Evolutionary conservation across 2,888 invertebrate species (phyloP).

Genomic region (Calliphora vomitoria): DNA sequence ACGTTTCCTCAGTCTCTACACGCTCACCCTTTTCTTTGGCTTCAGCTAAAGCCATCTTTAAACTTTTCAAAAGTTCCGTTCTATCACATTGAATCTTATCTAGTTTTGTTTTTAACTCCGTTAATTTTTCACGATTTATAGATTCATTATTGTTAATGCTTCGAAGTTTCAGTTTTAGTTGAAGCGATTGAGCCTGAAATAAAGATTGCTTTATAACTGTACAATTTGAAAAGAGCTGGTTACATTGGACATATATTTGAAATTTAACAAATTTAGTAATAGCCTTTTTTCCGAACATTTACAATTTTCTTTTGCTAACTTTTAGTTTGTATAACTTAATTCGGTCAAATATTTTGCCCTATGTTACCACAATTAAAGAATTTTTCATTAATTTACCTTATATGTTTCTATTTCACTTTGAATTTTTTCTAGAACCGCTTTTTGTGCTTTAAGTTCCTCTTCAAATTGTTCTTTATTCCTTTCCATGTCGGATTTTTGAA

Average conservation of each 20-base stretch:
- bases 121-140: constrained; percentile 71
- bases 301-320: no score
- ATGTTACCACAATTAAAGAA: neutral
- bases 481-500: constrained; percentile 76
- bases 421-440: constrained; percentile 82
- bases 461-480: constrained; percentile 69
- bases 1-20: constrained; percentile 81
- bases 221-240: neutral
- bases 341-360: neutral
- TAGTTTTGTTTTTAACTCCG: constrained; percentile 61
- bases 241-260: no score
- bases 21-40: constrained; percentile 81
- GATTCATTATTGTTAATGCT: constrained; percentile 70
- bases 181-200: constrained; percentile 74
- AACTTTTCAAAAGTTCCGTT: constrained; percentile 62
- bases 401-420: constrained; percentile 79
- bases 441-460: constrained; percentile 75
- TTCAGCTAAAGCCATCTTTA: constrained; percentile 66
- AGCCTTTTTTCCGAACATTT: no score
- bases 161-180: constrained; percentile 76
- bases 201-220: neutral
- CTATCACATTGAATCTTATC: constrained; percentile 69
- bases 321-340: no score
- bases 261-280: no score
- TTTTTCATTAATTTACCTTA: constrained; percentile 66